phyloP scores from a whole-genome alignment of 2,113 vertebrate species.

The Campylorhamphus procurvoides region DNA sequence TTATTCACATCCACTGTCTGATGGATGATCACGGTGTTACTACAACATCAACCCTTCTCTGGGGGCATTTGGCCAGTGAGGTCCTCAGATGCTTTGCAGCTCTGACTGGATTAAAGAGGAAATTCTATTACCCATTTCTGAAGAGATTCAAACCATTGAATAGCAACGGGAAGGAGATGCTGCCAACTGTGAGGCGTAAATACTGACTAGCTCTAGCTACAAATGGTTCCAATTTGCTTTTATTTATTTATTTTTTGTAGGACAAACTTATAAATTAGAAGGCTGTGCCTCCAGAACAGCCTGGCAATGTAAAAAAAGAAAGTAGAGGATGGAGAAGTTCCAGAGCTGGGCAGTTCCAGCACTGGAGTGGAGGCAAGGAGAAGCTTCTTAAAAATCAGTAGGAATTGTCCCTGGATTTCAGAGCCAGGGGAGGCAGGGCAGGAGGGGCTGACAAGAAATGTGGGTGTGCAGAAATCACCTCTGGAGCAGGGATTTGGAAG shows the following conservation, averaged over 20 bases:
- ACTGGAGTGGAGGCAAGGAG: background rate
- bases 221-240: background rate
- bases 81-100: background rate
- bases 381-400: conserved; percentile 57
- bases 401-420: background rate
- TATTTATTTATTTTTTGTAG: background rate
- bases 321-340: background rate
- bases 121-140: background rate
- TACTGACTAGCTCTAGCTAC: background rate
- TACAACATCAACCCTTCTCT: background rate
- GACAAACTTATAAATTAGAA: conserved; percentile 20
- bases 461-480: background rate
- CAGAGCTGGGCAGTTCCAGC: background rate
- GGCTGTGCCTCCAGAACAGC: background rate
- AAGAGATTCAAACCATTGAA: background rate
- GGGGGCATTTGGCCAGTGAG: background rate
- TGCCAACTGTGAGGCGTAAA: background rate
- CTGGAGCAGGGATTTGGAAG: background rate
- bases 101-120: background rate
- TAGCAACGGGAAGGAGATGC: background rate
- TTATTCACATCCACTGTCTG: background rate
- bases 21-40: background rate
- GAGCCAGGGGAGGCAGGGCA: background rate
- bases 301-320: background rate
- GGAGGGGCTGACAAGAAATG: background rate